These are phyloP conservation scores for Odontamblyopus lacepedii DNA, from an alignment of 2,797 vertebrate genomes.

Conservation along the genomic window DNA sequence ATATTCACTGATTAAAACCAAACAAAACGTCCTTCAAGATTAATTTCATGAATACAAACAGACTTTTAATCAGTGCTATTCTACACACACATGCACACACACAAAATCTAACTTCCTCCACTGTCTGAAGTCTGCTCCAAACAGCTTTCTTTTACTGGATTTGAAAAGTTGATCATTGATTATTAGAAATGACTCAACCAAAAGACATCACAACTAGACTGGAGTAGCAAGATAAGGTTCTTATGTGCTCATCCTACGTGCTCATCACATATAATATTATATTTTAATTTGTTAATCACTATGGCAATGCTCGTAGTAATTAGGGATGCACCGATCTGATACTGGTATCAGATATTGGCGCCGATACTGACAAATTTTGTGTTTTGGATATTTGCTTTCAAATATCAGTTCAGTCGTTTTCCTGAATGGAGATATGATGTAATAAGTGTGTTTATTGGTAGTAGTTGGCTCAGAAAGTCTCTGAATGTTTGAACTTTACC, in stretches of 20 bases:
- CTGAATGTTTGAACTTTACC: too few species aligned
- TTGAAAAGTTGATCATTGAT: background rate
- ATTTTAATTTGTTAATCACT: too few species aligned
- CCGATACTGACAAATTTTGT: too few species aligned
- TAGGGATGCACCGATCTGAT: too few species aligned
- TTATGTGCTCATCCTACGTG: background rate
- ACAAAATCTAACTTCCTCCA: background rate
- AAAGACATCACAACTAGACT: background rate
- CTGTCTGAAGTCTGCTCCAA: background rate
- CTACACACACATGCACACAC: background rate
- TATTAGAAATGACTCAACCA: background rate
- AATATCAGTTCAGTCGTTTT: too few species aligned
- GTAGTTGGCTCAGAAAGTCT: too few species aligned
- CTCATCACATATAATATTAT: background rate
- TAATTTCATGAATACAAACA: background rate
- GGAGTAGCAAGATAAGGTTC: background rate
- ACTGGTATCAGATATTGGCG: too few species aligned
- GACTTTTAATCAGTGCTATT: constrained; percentile 1
- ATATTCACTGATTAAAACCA: background rate
- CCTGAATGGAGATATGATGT: too few species aligned
- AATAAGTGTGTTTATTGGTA: too few species aligned
- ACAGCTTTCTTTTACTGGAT: background rate
- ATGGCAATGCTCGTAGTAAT: too few species aligned
- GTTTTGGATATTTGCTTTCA: too few species aligned
- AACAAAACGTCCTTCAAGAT: background rate